Percentiles rank a stretch among this genome's conserved stretches.
Conservation (phyloP, 1,140 invertebrate genomes). For the Lineus longissimus region DNA sequence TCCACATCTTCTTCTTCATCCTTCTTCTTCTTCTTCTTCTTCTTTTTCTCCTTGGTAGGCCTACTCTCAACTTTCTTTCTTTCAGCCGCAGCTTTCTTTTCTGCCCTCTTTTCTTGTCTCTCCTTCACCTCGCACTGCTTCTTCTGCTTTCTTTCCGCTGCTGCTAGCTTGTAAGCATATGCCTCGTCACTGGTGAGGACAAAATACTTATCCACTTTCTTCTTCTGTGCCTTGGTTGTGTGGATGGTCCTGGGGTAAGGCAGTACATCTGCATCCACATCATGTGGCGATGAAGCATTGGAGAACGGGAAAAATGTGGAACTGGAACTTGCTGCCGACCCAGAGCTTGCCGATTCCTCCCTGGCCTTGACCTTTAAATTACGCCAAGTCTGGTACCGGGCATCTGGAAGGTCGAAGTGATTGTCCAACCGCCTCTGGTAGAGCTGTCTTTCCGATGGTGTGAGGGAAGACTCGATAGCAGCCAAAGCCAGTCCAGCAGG, state of each 20-base stretch:
- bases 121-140: too few species aligned
- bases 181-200: background rate
- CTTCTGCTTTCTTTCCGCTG: background rate
- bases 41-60: too few species aligned
- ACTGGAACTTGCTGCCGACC: background rate
- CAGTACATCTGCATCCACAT: background rate
- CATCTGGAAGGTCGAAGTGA: background rate
- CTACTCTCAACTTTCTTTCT: background rate
- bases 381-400: slow-evolving; percentile 2
- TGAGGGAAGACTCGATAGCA: background rate
- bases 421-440: background rate
- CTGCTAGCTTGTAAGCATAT: background rate
- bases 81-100: slow-evolving; percentile 3
- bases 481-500: background rate
- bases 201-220: background rate
- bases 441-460: background rate
- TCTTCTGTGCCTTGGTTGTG: background rate
- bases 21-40: too few species aligned
- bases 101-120: background rate
- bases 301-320: background rate
- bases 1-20: too few species aligned
- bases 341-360: too few species aligned
- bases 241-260: background rate
- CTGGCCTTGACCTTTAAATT: background rate
- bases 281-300: background rate